Percentiles rank a stretch among this genome's conserved stretches.
These are phyloP conservation scores for Nibea coibor DNA, from an alignment of 2,113 vertebrate species.

Conservation along the genomic window DNA sequence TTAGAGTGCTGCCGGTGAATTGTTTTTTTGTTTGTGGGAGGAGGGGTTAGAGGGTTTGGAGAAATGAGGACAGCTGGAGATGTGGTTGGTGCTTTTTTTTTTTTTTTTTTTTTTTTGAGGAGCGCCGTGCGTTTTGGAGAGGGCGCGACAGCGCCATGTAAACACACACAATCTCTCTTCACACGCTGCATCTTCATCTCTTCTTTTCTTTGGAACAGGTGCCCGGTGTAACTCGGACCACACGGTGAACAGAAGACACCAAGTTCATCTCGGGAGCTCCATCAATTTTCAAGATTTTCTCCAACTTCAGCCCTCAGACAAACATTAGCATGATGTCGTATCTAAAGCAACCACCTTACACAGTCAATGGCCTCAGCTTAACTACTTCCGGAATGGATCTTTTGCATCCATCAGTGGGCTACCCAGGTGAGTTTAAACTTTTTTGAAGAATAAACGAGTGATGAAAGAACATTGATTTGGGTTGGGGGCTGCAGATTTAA, in stretches of 20 bases:
- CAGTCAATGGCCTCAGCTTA: conserved; percentile 98
- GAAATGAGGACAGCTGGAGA: conserved; percentile 77
- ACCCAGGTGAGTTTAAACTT: conserved; percentile 89
- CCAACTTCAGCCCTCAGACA: conserved; percentile 86
- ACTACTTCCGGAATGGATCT: conserved; percentile 98
- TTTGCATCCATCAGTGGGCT: conserved; percentile 97
- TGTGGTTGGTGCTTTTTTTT: conserved; percentile 63
- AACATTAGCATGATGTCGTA: conserved; percentile 99
- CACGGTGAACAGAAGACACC: conserved; percentile 55
- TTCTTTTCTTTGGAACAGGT: conserved; percentile 69
- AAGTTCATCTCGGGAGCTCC: conserved; percentile 67
- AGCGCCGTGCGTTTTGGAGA: conserved; percentile 73
- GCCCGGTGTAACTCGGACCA: conserved; percentile 39
- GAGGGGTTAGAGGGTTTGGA: conserved; percentile 36
- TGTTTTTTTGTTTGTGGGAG: conserved; percentile 20
- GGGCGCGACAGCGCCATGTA: conserved; percentile 9
- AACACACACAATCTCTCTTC: conserved; percentile 12
- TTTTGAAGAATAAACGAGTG: not conserved
- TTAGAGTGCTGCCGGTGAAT: conserved; percentile 77
- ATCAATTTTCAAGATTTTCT: conserved; percentile 81
- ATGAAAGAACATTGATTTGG: conserved; percentile 63
- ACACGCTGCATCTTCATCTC: conserved; percentile 8
- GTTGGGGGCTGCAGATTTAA: conserved; percentile 66
- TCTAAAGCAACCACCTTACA: conserved; percentile 99
- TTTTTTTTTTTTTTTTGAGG: conserved; percentile 81